These are phyloP conservation scores for Lochmaea capreae DNA, from an alignment of 2,888 invertebrate species.

Conservation along the genomic window DNA sequence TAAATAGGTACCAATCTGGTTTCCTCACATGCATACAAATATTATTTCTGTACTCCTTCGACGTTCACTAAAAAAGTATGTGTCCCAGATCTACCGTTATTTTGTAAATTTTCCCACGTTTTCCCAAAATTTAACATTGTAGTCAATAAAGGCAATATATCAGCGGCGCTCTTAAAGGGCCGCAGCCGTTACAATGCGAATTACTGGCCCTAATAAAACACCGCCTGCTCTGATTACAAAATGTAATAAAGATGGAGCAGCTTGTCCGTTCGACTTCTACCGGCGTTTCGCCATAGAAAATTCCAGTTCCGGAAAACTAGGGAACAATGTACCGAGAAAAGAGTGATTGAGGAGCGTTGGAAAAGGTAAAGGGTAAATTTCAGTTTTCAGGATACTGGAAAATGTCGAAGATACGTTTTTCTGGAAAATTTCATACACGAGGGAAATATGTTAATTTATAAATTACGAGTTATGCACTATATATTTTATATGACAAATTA, in stretches of 20 bases:
- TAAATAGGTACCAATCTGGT: no score
- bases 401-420: background rate
- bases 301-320: slow-evolving; percentile 32
- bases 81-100: slow-evolving; percentile 11
- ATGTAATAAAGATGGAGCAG: slow-evolving; percentile 59
- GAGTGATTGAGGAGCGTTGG: slow-evolving; percentile 26
- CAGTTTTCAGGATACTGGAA: background rate
- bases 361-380: slow-evolving; percentile 22
- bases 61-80: background rate
- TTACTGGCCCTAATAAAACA: slow-evolving; percentile 61
- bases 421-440: no score
- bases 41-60: background rate
- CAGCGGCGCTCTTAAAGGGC: slow-evolving; percentile 58
- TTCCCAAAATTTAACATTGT: slow-evolving; percentile 53
- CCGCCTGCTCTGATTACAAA: slow-evolving; percentile 62
- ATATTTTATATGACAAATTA: no score
- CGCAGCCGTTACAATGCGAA: slow-evolving; percentile 58
- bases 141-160: slow-evolving; percentile 62
- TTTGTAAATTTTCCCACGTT: slow-evolving; percentile 34
- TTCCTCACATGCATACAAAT: background rate
- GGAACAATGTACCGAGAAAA: slow-evolving; percentile 33
- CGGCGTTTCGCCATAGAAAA: slow-evolving; percentile 35
- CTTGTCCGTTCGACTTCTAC: slow-evolving; percentile 39
- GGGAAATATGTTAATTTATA: no score
- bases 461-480: no score